Percentiles rank a stretch among this genome's conserved stretches.
These are phyloP conservation scores for Laticauda colubrina DNA, from an alignment of 2,113 vertebrate species.

Conservation along the genomic window DNA sequence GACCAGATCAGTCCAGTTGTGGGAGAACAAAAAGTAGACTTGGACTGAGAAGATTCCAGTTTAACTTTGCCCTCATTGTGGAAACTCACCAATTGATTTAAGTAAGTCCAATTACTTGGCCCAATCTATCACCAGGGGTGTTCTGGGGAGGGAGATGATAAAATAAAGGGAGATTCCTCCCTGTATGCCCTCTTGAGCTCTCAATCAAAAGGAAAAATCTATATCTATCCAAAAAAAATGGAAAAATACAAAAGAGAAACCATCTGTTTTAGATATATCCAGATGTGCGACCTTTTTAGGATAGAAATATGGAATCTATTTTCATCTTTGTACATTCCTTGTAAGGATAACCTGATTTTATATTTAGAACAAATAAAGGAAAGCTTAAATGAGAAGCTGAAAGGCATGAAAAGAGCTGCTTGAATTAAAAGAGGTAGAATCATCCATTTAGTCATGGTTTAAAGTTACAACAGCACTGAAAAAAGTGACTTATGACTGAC, in stretches of 20 bases:
- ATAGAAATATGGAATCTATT: background rate
- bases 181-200: background rate
- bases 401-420: background rate
- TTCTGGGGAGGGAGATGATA: background rate
- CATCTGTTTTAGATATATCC: background rate
- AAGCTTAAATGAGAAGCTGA: background rate
- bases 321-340: background rate
- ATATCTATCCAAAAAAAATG: background rate
- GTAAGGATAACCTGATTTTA: background rate
- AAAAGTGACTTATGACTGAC: background rate
- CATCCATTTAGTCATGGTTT: background rate
- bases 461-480: background rate
- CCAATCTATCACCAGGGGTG: background rate
- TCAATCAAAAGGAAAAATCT: background rate
- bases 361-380: background rate
- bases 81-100: background rate
- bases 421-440: background rate
- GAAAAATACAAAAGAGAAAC: background rate
- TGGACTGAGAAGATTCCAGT: background rate
- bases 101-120: background rate
- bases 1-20: background rate
- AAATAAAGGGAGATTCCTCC: background rate
- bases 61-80: background rate
- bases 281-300: background rate
- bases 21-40: background rate